Evolutionary conservation across 2,113 vertebrate genomes (phyloP), one percentile per base, ranked within the genome.

Genomic region (Leiothrix lutea): DNA sequence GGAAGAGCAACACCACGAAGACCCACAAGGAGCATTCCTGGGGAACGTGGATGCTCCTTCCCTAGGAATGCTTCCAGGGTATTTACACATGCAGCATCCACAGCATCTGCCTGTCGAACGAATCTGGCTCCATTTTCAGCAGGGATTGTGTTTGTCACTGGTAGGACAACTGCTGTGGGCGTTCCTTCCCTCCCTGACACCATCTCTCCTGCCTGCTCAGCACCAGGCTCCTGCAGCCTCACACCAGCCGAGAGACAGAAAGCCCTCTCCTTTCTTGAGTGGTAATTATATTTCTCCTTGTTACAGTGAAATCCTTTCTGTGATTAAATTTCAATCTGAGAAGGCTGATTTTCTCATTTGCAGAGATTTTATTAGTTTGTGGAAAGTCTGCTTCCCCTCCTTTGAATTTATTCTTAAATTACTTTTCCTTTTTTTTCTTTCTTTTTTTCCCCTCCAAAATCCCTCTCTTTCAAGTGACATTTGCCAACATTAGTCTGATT

Each of bases 381-480:
- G 65, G 44, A 91, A 96, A 35, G 56, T 86, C 56, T 75, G 40
- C 84, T 95, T 94, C 85, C 65, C 54, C 54, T 64, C 84, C 57
- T 94, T 95, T 72, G 69, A 95, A 96, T 95, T 79, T 90, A 94
- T 93, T 89, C 85, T 95, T 44, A 89, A 90, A 93, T 95, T 83
- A 84, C 40, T 86, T 88, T 94, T 42, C 47, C 28, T 79, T 65
- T 64, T 75, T 29, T 23, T 11, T 25, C 25, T 44, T 71, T n/a
- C 7, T 9, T 58, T 54, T 51, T 31, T 3, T 1, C 13, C 1
- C 18, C 33, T 64, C n/a, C 22, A 44, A 95, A 90, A 95, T 95
- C 86, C 92, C 87, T 94, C 86, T 92, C 91, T 97, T 97, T 96
- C 96, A 97, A 96, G 86, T 97, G 93, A 96, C 83, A 97, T 95